phyloP scores from a whole-genome alignment of 1,140 invertebrate genomes.

The Thereuonema tuberculata region DNA sequence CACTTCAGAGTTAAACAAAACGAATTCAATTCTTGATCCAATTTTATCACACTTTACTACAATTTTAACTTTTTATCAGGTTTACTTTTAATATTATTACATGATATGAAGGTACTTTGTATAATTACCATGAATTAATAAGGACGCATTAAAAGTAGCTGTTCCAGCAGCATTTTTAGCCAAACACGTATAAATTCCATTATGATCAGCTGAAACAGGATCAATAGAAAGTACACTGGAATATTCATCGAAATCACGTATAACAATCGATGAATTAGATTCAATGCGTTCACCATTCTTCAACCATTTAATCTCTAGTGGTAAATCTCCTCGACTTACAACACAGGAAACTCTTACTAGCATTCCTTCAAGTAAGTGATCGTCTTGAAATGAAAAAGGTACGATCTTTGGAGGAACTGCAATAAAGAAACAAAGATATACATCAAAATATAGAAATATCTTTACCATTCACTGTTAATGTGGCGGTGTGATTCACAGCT shows the following conservation, averaged over 20 bases:
- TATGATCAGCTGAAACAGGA: not conserved
- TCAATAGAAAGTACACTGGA: constrained; percentile 1
- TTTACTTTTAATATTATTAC: too few species aligned
- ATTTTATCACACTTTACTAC: too few species aligned
- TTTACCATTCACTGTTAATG: constrained; percentile 25
- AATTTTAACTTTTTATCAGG: too few species aligned
- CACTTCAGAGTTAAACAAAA: too few species aligned
- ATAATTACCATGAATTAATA: constrained; percentile 1
- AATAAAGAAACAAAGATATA: too few species aligned
- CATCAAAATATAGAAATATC: not conserved
- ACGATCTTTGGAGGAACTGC: not conserved
- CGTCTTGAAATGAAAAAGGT: not conserved
- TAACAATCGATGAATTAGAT: not conserved
- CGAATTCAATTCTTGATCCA: too few species aligned
- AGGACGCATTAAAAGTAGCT: not conserved
- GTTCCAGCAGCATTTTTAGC: not conserved
- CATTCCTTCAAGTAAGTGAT: not conserved
- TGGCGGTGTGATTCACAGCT: constrained; percentile 28
- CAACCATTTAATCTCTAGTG: not conserved
- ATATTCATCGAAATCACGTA: not conserved
- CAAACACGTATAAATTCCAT: not conserved
- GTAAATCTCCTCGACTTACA: not conserved
- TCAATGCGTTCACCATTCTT: not conserved
- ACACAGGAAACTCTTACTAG: not conserved
- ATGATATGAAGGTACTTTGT: too few species aligned